Evolutionary conservation across 2,113 vertebrate genomes (phyloP), one percentile per base, ranked within the genome.

Genomic region (Arenaria interpres): DNA sequence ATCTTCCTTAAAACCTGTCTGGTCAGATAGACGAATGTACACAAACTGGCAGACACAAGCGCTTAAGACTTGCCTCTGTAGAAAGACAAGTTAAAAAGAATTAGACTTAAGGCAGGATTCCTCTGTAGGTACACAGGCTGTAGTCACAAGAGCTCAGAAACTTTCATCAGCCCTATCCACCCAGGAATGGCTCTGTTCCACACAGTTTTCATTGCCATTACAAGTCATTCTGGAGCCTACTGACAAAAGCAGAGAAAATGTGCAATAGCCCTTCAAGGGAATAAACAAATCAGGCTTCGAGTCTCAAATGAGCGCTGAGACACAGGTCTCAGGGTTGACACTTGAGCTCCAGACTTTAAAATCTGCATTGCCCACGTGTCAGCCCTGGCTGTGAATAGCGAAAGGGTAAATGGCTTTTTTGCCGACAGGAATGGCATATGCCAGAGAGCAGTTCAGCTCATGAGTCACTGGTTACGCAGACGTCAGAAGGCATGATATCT

Each of bases 271-370:
- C 93, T 94, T 85, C 84, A 75, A 95, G 89, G 86, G 69, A 92
- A 95, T 93, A 95, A 96, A 93, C 89, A 94, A 93, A 93, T 93
- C 85, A 88, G 67, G 41, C 63, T 89, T 75, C 2, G 7, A 79
- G 71, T 76, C 91, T 94, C 74, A 89, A 89, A 89, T 80, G 81
- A 94, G 77, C 57, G 62, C 74, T 76, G 81, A 96, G 74, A 91
- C 63, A 79, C 72, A 85, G 81, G 88, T 97, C 91, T 91, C 71
- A 88, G 71, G 91, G 91, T 84, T 96, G 91, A 96, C 91, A 93
- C 81, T 94, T 88, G 74, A 96, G 93, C 48, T 95, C 48, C 87
- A 94, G 89, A 93, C 53, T 95, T 95, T 68, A 76, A 96, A 96
- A 95, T 94, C 57, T 79, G 35, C 91, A 75, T 56, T 85, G 71